phyloP scores from a whole-genome alignment of 2,888 invertebrate genomes.

The Amphipyra tragopoginis region DNA sequence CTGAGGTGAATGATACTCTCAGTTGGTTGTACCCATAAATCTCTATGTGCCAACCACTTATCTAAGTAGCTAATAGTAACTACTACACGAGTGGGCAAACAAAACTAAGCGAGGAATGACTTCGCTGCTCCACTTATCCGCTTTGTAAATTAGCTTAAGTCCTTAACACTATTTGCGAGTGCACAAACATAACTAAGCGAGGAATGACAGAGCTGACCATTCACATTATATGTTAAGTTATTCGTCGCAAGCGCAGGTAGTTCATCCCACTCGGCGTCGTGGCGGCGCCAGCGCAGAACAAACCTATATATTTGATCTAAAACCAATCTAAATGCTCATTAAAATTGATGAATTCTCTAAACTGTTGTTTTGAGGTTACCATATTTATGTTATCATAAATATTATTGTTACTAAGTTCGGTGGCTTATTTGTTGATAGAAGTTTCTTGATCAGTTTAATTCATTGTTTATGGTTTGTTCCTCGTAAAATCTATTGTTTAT shows the following conservation, averaged over 20 bases:
- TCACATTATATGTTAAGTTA: slow-evolving; percentile 60
- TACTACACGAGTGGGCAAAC: slow-evolving; percentile 26
- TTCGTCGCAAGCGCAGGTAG: slow-evolving; percentile 60
- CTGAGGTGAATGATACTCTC: slow-evolving; percentile 42
- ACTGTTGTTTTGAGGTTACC: slow-evolving; percentile 54
- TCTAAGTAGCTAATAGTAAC: slow-evolving; percentile 31
- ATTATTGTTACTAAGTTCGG: slow-evolving; percentile 2
- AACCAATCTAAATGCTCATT: slow-evolving; percentile 60
- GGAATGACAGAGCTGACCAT: slow-evolving; percentile 49
- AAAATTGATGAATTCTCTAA: slow-evolving; percentile 59
- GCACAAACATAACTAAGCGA: slow-evolving; percentile 37
- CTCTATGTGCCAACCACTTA: slow-evolving; percentile 33
- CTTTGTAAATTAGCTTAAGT: neutral
- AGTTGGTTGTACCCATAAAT: slow-evolving; percentile 26
- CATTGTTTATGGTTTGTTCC: slow-evolving; percentile 33
- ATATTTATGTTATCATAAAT: slow-evolving; percentile 50
- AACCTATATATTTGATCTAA: slow-evolving; percentile 55
- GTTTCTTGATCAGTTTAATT: slow-evolving; percentile 36
- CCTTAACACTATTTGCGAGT: too few relatives aligned
- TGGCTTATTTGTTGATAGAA: slow-evolving; percentile 37
- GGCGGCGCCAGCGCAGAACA: slow-evolving; percentile 59
- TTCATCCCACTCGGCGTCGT: slow-evolving; percentile 64
- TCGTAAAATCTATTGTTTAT: slow-evolving; percentile 41
- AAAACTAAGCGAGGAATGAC: slow-evolving; percentile 44
- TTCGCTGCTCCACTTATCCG: slow-evolving; percentile 23